Evolutionary conservation across 2,797 vertebrate genomes (phyloP).

Genomic region (Remorina albescens): DNA sequence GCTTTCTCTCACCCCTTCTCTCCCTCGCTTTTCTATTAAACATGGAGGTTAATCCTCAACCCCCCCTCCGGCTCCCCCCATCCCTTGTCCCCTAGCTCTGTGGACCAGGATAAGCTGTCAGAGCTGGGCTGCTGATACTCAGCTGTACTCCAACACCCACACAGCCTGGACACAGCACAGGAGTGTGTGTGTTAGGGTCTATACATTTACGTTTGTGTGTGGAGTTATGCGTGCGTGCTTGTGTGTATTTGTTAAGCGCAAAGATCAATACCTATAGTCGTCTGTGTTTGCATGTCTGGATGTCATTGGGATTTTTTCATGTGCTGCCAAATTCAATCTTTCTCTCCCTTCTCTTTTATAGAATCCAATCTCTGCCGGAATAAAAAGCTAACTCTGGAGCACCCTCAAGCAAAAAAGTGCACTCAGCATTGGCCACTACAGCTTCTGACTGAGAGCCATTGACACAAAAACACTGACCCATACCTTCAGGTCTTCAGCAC

Average conservation of each 20-base stretch:
- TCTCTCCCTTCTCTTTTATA: slow-evolving; percentile 32
- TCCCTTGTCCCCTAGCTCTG: slow-evolving; percentile 67
- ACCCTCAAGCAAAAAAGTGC: slow-evolving; percentile 61
- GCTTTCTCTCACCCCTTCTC: slow-evolving; percentile 44
- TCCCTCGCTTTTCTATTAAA: slow-evolving; percentile 81
- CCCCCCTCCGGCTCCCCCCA: too few relatives aligned
- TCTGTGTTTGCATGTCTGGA: slow-evolving; percentile 33
- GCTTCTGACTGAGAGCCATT: slow-evolving; percentile 59
- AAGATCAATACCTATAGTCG: slow-evolving; percentile 22
- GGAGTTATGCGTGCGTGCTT: not conserved
- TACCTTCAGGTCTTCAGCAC: slow-evolving; percentile 53
- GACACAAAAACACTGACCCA: slow-evolving; percentile 76
- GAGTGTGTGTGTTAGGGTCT: slow-evolving; percentile 5
- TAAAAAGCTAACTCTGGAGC: slow-evolving; percentile 54
- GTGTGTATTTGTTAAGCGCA: slow-evolving; percentile 11
- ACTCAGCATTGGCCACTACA: slow-evolving; percentile 47
- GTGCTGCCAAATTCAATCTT: slow-evolving; percentile 45
- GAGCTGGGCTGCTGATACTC: slow-evolving; percentile 75
- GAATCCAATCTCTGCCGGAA: slow-evolving; percentile 60
- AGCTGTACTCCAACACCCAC: slow-evolving; percentile 63
- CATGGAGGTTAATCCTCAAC: slow-evolving; percentile 82
- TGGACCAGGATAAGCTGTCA: slow-evolving; percentile 78
- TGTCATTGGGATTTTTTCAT: slow-evolving; percentile 17
- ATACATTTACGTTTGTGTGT: not conserved
- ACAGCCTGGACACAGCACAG: slow-evolving; percentile 49